Evolutionary conservation across 2,113 vertebrate species (phyloP).

Genomic region (Charadrius vociferus): DNA sequence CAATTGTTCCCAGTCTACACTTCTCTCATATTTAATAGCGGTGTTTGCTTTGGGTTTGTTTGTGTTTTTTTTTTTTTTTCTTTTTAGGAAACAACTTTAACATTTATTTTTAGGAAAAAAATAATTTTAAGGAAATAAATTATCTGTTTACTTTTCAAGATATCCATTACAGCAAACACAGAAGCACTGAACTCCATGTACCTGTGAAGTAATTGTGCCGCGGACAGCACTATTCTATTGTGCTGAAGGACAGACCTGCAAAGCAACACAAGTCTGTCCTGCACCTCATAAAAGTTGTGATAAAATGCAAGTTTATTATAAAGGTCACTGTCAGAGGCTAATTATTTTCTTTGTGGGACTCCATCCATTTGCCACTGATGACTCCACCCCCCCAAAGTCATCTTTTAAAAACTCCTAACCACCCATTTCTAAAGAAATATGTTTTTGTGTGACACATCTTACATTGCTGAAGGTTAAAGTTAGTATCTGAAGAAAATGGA

Average conservation of each 20-base stretch:
- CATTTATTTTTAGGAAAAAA: background rate
- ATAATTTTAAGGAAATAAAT: background rate
- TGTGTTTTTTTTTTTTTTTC: background rate
- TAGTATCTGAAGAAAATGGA: conserved; percentile 61
- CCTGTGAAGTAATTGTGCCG: background rate
- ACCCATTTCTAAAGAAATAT: conserved; percentile 59
- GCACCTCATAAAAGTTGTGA: conserved; percentile 55
- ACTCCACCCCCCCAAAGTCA: conserved; percentile 75
- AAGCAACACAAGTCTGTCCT: background rate
- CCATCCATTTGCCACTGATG: conserved; percentile 82
- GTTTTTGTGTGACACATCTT: conserved; percentile 13
- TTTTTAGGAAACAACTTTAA: background rate
- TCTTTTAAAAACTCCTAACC: conserved; percentile 68
- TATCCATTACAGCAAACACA: background rate
- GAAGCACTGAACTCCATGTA: background rate
- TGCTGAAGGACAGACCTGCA: background rate
- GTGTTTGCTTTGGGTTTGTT: background rate
- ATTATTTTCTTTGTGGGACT: conserved; percentile 79
- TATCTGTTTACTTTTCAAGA: background rate
- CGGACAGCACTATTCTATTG: background rate
- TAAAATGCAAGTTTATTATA: conserved; percentile 84
- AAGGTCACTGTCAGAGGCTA: conserved; percentile 84
- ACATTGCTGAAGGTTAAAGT: background rate
- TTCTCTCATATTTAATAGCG: background rate
- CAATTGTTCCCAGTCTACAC: background rate